Base-by-base conservation (phyloP, 2,797 vertebrate genomes). In the Acanthurus tractus region DNA sequence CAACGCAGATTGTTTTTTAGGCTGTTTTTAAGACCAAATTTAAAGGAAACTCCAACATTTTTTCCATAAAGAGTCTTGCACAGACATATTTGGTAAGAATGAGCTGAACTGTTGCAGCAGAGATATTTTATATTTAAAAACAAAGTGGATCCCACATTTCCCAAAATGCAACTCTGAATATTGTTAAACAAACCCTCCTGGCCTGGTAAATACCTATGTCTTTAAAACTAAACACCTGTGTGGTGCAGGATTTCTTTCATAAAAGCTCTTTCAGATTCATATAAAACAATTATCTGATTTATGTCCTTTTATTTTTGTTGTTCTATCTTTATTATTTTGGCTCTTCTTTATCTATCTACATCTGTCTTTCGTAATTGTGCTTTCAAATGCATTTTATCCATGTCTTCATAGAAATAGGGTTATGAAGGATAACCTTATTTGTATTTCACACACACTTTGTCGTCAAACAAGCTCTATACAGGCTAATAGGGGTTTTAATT, bases 401-500 rank as follows among this genome's bases (percentile, higher is more conserved):
- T 34, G 29, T 34, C 29, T 34, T 34, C 29, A 34, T 34, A 34
- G 29, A 34, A 34, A 34, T 34, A 34, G 29, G 29, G 29, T 34
- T 34, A 34, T 34, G 29, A 34, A 58, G 10, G 8, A 17, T 23
- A 59, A 55, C 40, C 12, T 50, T 18, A 23, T 34, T 57, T 65
- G 5, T 29, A 15, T 46, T 53, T 52, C 22, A 50, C 34, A 64
- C 13, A 66, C 25, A 40, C 18, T 49, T 44, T 34, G 2, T 10
- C 36, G 29, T 64, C 17, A 40, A 48, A 56, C 49, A 42, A 29
- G 36, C 15, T 71, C 23, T 61, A 7, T 13, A 42, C 8, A 20
- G 23, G n/a, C 61, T 69, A 54, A 53, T 40, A 50, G 23, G 4
- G 5, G n/a, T 48, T 65, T 13, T 76, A 79, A 78, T 63, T 49